phyloP scores from a whole-genome alignment of 1,140 invertebrate genomes.

The Dreissena polymorpha region DNA sequence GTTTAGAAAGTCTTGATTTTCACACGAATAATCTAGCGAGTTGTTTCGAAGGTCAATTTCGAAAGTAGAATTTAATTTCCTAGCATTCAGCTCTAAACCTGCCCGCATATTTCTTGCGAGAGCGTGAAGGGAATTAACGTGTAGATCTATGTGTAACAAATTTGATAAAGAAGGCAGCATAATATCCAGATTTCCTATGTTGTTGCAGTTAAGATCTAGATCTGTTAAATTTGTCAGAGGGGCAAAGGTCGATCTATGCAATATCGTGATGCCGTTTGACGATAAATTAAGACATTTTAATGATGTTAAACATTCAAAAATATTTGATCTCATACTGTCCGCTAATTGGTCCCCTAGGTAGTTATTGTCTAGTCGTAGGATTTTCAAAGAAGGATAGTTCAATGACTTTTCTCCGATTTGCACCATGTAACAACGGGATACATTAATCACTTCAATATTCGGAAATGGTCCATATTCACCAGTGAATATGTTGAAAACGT shows the following conservation, averaged over 20 bases:
- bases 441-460: conserved; percentile 5
- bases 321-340: not conserved
- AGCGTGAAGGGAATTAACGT: no score
- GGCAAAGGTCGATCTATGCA: not conserved
- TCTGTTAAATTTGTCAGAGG: not conserved
- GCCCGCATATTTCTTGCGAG: not conserved
- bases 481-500: conserved; percentile 1
- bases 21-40: no score
- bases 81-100: not conserved
- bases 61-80: not conserved
- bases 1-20: no score
- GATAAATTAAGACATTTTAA: no score
- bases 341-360: conserved; percentile 5
- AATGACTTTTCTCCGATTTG: not conserved
- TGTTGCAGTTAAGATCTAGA: conserved; percentile 32
- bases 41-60: conserved; percentile 19
- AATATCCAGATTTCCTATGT: not conserved
- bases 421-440: conserved; percentile 24
- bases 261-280: no score
- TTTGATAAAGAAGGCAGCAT: not conserved
- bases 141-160: conserved; percentile 11
- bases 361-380: conserved; percentile 28
- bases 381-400: not conserved
- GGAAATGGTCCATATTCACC: not conserved
- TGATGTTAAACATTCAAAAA: no score